These are phyloP conservation scores for Heliconius himera DNA, from an alignment of 1,140 invertebrate genomes.

Conservation along the genomic window DNA sequence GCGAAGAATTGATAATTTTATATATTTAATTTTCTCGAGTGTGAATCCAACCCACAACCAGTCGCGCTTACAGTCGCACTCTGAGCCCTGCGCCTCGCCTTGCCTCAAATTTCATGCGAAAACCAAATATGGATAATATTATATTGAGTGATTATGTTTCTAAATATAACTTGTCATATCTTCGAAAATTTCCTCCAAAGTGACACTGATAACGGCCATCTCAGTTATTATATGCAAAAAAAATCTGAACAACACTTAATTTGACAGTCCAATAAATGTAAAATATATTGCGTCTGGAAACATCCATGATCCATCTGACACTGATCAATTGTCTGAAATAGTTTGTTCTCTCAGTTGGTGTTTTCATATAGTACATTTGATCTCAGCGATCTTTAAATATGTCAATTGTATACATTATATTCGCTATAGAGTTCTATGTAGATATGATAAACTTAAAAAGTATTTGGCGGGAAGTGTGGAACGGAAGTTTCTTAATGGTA, in stretches of 20 bases:
- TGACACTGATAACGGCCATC: too few species aligned
- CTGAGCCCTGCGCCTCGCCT: too few species aligned
- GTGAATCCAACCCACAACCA: too few species aligned
- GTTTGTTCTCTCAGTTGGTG: constrained; percentile 26
- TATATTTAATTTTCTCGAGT: too few species aligned
- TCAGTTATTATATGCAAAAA: not conserved
- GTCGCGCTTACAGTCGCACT: too few species aligned
- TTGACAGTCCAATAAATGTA: not conserved
- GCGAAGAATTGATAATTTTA: too few species aligned
- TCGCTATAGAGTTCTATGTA: not conserved
- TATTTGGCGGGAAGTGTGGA: too few species aligned
- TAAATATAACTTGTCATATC: not conserved
- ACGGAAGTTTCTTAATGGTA: too few species aligned
- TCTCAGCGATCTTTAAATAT: constrained; percentile 17
- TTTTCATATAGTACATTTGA: constrained; percentile 28
- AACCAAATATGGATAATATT: too few species aligned
- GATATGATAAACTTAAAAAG: not conserved
- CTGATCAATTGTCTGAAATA: constrained; percentile 32
- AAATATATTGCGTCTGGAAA: constrained; percentile 4
- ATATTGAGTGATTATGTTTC: too few species aligned
- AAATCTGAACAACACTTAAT: not conserved
- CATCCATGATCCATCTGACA: constrained; percentile 16
- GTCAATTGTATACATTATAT: constrained; percentile 18
- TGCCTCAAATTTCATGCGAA: too few species aligned
- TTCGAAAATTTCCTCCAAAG: not conserved